phyloP scores from a whole-genome alignment of 1,140 invertebrate species.

The Parasteatoda tepidariorum region DNA sequence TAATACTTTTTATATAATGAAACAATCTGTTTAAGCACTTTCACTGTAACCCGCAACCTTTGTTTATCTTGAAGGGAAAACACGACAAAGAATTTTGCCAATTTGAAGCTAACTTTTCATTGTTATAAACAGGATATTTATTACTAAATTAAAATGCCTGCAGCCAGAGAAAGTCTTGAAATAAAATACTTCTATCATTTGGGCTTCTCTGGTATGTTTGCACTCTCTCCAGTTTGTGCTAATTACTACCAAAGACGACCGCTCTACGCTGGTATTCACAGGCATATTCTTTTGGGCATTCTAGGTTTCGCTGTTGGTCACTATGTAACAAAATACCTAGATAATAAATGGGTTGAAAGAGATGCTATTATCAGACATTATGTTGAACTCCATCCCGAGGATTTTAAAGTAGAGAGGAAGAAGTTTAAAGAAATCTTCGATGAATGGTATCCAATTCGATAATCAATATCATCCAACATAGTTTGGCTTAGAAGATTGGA shows the following conservation, averaged over 20 bases:
- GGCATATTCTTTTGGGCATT: not conserved
- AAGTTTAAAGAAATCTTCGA: constrained; percentile 57
- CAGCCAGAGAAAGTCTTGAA: constrained; percentile 30
- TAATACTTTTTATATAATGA: no score
- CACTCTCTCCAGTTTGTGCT: not conserved
- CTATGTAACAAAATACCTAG: constrained; percentile 5
- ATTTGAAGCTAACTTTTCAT: no score
- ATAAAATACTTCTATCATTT: constrained; percentile 27
- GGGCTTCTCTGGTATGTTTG: not conserved
- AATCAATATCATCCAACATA: not conserved
- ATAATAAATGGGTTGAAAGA: constrained; percentile 19
- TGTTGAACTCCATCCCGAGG: constrained; percentile 63
- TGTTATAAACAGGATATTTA: no score
- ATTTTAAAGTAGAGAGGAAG: constrained; percentile 46
- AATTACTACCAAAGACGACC: constrained; percentile 12
- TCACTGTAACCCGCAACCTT: no score
- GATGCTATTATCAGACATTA: constrained; percentile 63
- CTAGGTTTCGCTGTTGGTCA: constrained; percentile 35
- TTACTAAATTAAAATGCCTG: not conserved
- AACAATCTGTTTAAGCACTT: no score
- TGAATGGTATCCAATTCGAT: constrained; percentile 29
- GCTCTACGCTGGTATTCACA: constrained; percentile 49
- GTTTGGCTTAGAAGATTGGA: not conserved
- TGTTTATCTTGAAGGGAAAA: no score
- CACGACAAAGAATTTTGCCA: no score